phyloP scores from a whole-genome alignment of 2,888 invertebrate genomes.

The Ochlodes sylvanus region DNA sequence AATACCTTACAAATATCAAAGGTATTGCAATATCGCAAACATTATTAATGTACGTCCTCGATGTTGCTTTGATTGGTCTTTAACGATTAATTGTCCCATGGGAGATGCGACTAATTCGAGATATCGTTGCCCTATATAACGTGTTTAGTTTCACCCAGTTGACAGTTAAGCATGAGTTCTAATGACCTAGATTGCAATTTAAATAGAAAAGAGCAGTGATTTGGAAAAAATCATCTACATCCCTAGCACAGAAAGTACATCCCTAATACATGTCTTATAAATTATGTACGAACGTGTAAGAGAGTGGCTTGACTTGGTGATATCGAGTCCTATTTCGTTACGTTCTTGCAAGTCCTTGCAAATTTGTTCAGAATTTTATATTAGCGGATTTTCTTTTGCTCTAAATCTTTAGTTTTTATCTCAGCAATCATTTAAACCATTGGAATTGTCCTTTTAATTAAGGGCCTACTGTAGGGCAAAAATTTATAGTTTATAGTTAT shows the following conservation, averaged over 20 bases:
- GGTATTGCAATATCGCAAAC: not conserved
- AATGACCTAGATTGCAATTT: not conserved
- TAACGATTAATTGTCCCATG: not conserved
- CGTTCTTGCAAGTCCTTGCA: constrained; percentile 14
- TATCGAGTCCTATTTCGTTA: constrained; percentile 30
- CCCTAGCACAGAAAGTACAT: constrained; percentile 30
- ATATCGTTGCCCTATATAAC: not conserved
- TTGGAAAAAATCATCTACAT: not conserved
- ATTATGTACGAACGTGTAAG: constrained; percentile 59
- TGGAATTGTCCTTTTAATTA: too few species aligned
- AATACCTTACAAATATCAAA: not conserved
- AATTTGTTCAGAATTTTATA: constrained; percentile 33
- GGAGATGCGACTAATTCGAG: too few species aligned
- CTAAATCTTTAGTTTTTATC: not conserved
- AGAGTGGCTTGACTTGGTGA: constrained; percentile 32
- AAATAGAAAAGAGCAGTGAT: not conserved
- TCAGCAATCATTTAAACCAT: too few species aligned
- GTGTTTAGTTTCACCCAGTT: not conserved
- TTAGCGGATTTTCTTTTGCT: constrained; percentile 9
- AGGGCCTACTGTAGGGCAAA: too few species aligned
- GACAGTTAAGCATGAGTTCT: not conserved
- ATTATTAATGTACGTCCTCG: not conserved
- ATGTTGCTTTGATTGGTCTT: not conserved
- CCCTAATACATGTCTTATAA: constrained; percentile 60
- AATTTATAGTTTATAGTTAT: not conserved